Conservation (phyloP, 2,888 invertebrate species). For the Drosophila infuscata region DNA sequence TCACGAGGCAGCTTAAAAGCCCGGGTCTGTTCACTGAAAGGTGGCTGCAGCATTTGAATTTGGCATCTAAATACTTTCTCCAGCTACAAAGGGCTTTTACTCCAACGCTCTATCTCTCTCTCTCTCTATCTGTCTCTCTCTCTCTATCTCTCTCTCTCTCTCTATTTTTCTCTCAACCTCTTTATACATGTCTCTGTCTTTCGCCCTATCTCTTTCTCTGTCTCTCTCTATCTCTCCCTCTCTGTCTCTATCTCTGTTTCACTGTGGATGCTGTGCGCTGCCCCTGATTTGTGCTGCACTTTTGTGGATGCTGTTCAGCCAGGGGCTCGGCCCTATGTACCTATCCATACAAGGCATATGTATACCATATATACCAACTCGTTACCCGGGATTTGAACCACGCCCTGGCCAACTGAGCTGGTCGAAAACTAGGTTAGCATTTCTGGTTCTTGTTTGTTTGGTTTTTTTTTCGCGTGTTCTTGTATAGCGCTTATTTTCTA, state of each 20-base stretch:
- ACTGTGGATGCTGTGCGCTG: constrained; percentile 61
- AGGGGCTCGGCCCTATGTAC: constrained; percentile 27
- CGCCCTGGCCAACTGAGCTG: constrained; percentile 74
- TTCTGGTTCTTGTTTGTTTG: constrained; percentile 7
- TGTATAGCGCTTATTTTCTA: not conserved
- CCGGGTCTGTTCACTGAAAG: constrained; percentile 30
- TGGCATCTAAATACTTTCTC: constrained; percentile 44
- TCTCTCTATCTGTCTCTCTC: not conserved
- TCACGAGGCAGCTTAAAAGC: constrained; percentile 9
- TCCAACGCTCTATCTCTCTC: not conserved
- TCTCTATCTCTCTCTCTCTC: not conserved
- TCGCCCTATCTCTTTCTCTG: constrained; percentile 1
- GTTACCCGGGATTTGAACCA: constrained; percentile 80
- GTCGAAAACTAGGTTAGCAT: constrained; percentile 72
- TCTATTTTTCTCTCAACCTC: not conserved
- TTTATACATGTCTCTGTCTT: not conserved
- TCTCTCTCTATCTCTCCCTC: not conserved
- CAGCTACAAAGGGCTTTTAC: constrained; percentile 4
- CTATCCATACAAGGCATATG: constrained; percentile 14
- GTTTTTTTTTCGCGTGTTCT: not conserved
- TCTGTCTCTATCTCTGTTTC: not conserved
- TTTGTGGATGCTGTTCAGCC: constrained; percentile 70
- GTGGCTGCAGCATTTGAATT: constrained; percentile 29
- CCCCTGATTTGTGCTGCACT: constrained; percentile 67
- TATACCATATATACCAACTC: constrained; percentile 41